Evolutionary conservation across 2,888 invertebrate genomes (phyloP).

Genomic region (Rhagophthalmus giganteus): DNA sequence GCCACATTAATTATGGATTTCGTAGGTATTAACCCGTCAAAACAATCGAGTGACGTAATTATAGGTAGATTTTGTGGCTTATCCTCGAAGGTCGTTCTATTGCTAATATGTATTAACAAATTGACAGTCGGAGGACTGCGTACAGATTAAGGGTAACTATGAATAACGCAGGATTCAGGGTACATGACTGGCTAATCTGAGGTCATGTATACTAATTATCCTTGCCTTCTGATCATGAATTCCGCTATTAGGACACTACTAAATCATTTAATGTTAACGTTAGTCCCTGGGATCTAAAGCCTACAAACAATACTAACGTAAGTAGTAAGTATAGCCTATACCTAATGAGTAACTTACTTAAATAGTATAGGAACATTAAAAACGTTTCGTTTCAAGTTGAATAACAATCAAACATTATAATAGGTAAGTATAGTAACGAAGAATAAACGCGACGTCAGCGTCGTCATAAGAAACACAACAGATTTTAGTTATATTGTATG

Average conservation of each 20-base stretch:
- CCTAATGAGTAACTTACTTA: too few species aligned
- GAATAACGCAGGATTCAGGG: slow-evolving; percentile 32
- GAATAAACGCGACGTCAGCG: too few species aligned
- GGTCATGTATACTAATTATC: slow-evolving; percentile 50
- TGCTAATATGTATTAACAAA: slow-evolving; percentile 29
- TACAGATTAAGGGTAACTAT: slow-evolving; percentile 32
- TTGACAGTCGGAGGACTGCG: slow-evolving; percentile 25
- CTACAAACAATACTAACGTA: slow-evolving; percentile 10
- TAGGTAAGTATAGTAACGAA: too few species aligned
- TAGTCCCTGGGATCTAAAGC: slow-evolving; percentile 28
- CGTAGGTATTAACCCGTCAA: background rate
- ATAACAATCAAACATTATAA: too few species aligned
- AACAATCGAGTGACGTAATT: background rate
- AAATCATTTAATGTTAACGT: slow-evolving; percentile 53
- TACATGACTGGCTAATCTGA: slow-evolving; percentile 40
- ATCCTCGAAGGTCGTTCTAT: slow-evolving; percentile 17
- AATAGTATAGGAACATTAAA: too few species aligned
- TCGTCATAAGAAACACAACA: too few species aligned
- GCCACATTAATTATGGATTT: too few species aligned
- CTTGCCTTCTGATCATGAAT: slow-evolving; percentile 51
- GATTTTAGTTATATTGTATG: too few species aligned
- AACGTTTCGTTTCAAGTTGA: slow-evolving; percentile 6
- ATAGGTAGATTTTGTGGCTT: background rate
- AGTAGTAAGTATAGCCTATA: slow-evolving; percentile 9
- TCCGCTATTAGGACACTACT: slow-evolving; percentile 48